Percentiles rank a stretch among this genome's conserved stretches.
These are phyloP conservation scores for Yasuhikotakia modesta DNA, from an alignment of 2,797 vertebrate genomes.

Conservation along the genomic window DNA sequence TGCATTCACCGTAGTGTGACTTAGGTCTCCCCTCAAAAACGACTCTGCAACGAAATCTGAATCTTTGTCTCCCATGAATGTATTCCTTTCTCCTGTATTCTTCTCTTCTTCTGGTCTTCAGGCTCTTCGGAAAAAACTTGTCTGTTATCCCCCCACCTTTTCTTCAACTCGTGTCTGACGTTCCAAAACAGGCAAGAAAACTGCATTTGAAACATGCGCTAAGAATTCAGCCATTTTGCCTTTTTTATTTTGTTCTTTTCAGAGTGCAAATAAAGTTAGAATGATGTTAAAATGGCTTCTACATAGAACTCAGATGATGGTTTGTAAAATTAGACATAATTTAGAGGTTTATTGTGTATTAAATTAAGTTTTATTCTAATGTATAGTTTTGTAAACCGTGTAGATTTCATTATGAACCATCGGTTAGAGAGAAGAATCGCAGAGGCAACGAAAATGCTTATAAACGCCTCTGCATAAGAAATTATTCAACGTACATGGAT, in stretches of 20 bases:
- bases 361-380: slow-evolving; percentile 86
- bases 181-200: slow-evolving; percentile 53
- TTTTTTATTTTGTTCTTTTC: slow-evolving; percentile 51
- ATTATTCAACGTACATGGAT: slow-evolving; percentile 52
- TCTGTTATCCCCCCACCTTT: slow-evolving; percentile 76
- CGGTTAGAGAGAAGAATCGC: slow-evolving; percentile 60
- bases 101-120: slow-evolving; percentile 24
- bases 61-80: slow-evolving; percentile 94
- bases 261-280: slow-evolving; percentile 71
- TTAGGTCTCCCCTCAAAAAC: slow-evolving; percentile 90
- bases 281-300: slow-evolving; percentile 68
- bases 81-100: slow-evolving; percentile 78
- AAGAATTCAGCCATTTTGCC: slow-evolving; percentile 55
- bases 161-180: slow-evolving; percentile 66
- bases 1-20: slow-evolving; percentile 99
- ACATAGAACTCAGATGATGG: slow-evolving; percentile 72
- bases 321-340: slow-evolving; percentile 78
- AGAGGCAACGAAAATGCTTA: slow-evolving; percentile 16
- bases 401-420: slow-evolving; percentile 73
- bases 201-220: slow-evolving; percentile 36
- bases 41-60: slow-evolving; percentile 81
- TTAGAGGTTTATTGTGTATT: slow-evolving; percentile 83
- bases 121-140: slow-evolving; percentile 53
- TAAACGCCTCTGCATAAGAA: slow-evolving; percentile 62
- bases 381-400: slow-evolving; percentile 80